Evolutionary conservation across 2,888 invertebrate species (phyloP).

Genomic region (Axea sp.): DNA sequence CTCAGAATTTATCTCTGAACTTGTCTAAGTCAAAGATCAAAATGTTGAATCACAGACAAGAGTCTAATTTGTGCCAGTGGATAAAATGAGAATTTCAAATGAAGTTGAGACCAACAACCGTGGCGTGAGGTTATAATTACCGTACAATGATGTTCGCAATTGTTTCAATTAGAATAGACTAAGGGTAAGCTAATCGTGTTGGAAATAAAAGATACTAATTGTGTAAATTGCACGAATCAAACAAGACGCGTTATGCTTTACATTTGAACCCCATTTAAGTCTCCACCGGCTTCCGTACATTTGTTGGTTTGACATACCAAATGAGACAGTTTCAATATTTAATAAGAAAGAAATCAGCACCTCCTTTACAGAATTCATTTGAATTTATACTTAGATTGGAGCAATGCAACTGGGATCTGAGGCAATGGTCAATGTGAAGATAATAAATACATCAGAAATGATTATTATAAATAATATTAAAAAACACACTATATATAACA

Average conservation of each 20-base stretch:
- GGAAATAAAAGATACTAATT: constrained; percentile 19
- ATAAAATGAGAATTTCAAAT: constrained; percentile 2
- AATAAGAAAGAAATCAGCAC: constrained; percentile 52
- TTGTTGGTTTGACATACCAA: constrained; percentile 25
- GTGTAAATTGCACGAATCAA: background rate
- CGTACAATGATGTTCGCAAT: constrained; percentile 13
- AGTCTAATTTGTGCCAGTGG: background rate
- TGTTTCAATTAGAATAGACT: constrained; percentile 14
- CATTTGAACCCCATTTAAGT: constrained; percentile 34
- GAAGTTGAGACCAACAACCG: background rate
- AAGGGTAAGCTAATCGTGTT: background rate
- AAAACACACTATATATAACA: no score
- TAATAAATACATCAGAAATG: no score
- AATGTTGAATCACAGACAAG: background rate
- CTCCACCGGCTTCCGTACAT: constrained; percentile 10
- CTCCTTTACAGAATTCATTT: constrained; percentile 32
- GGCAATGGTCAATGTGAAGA: no score
- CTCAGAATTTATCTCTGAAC: no score
- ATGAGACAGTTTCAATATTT: constrained; percentile 40
- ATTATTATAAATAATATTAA: no score
- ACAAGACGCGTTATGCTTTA: constrained; percentile 6
- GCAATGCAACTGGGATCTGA: no score
- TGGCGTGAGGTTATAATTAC: constrained; percentile 23
- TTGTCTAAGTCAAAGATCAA: no score
- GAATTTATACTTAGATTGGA: no score